These are phyloP conservation scores for Thomomys bottae DNA, from an alignment of 2,113 vertebrate species.

Conservation along the genomic window DNA sequence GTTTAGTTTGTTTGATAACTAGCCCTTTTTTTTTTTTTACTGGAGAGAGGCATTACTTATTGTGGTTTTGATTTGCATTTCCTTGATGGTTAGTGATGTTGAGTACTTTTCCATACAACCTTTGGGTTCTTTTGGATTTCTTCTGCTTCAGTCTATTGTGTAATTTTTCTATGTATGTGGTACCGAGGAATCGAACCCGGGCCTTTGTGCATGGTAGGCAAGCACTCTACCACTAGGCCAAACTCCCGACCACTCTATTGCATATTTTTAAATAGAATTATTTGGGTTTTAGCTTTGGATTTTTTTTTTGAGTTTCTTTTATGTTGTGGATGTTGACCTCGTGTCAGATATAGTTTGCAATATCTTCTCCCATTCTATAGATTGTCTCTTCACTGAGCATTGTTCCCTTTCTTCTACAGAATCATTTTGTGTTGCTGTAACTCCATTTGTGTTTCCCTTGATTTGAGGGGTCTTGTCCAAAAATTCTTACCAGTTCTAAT, in stretches of 20 bases:
- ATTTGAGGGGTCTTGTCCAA: neutral
- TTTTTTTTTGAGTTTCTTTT: neutral
- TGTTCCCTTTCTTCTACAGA: neutral
- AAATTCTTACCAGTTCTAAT: neutral
- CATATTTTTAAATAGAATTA: neutral
- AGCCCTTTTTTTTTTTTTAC: neutral
- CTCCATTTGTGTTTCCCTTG: neutral
- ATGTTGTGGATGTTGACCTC: neutral
- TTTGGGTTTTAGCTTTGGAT: neutral
- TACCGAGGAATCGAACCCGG: no score
- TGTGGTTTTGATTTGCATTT: neutral
- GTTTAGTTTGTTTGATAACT: neutral
- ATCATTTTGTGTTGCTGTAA: neutral
- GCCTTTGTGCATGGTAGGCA: no score
- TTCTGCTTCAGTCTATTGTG: neutral
- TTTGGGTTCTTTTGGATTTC: neutral
- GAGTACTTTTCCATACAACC: neutral
- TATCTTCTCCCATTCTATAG: neutral
- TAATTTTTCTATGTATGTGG: no score
- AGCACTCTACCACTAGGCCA: no score
- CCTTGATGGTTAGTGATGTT: neutral
- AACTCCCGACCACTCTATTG: no score
- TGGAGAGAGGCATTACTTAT: neutral
- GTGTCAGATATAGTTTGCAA: neutral
- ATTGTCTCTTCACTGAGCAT: neutral